A percentile compares a stretch with the other conserved stretches of the same genome.
phyloP scores from a whole-genome alignment of 2,797 vertebrate genomes.

The Helostoma temminkii region DNA sequence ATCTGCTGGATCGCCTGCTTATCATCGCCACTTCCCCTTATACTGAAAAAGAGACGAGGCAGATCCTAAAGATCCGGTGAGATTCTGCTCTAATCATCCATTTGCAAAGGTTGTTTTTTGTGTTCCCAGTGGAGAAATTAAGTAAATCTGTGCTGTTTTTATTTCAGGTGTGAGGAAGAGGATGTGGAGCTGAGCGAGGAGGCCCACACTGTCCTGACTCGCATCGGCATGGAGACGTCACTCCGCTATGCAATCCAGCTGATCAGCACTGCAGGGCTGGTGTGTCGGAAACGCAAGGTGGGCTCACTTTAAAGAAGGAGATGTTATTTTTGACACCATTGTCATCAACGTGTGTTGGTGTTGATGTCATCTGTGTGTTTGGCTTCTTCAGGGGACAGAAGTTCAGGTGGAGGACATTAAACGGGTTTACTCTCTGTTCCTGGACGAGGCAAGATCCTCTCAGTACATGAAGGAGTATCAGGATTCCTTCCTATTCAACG shows the following conservation, averaged over 20 bases:
- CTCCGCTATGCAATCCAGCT: constrained; percentile 96
- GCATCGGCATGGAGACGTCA: constrained; percentile 95
- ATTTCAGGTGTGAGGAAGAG: constrained; percentile 93
- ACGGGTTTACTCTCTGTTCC: constrained; percentile 93
- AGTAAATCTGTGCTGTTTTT: neutral
- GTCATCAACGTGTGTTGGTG: neutral
- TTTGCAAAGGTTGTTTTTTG: neutral
- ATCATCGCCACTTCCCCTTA: constrained; percentile 94
- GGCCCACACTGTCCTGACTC: constrained; percentile 92
- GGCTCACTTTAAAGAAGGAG: neutral
- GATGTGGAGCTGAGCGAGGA: constrained; percentile 96
- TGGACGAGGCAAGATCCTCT: constrained; percentile 93
- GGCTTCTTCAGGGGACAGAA: constrained; percentile 87
- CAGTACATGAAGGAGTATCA: constrained; percentile 98
- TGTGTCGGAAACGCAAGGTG: constrained; percentile 95
- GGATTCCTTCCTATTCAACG: constrained; percentile 95
- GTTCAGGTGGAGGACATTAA: constrained; percentile 97
- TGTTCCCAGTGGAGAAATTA: fast-evolving
- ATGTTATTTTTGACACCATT: neutral
- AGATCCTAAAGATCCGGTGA: constrained; percentile 96
- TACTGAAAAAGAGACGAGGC: constrained; percentile 93
- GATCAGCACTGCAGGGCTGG: constrained; percentile 93
- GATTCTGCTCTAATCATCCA: neutral
- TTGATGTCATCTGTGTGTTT: constrained; percentile 16
- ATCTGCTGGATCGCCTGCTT: constrained; percentile 92